Base-by-base conservation (phyloP, 2,888 invertebrate genomes). In the Drosophila nr. medialis region DNA sequence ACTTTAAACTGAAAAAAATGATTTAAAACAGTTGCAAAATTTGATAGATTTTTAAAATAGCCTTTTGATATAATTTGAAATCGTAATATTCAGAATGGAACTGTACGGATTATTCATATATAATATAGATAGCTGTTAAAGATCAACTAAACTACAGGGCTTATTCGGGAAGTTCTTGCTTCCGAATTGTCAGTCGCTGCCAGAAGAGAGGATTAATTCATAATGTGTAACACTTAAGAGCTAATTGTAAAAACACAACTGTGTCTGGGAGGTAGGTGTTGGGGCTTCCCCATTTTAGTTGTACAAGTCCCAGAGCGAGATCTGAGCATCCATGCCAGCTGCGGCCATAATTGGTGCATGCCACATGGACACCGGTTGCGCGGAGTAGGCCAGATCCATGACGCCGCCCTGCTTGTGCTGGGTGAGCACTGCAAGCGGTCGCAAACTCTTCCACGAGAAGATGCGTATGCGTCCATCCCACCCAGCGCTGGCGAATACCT, bases 241-340 rank as follows among this genome's bases (percentile, higher is more conserved):
- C 40, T 68, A 72, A n/a, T 30, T 66, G 67, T 8, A 13, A n/a
- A 11, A 34, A 40, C 24, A 58, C 24, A 40, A 42, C 15, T 38
- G 30, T 45, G 27, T 36, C n/a, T 3, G 30, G 38, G 45, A 29
- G 24, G 53, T 49, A 18, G 54, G 2, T 55, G 24, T 21, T 15
- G 0, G 13, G 13, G 32, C 1, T 53, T 15, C 21, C 11, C 11
- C 7, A 0, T 4, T 29, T 76, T 32, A 94, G 93, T 96, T 96
- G 91, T 96, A 97, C 85, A 97, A 94, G 93, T 96, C 95, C 97
- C 97, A 97, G 64, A 97, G 94, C 7, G 96, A 95, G 80, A 97
- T 95, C 88, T 95, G 95, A 77, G 96, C 96, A 92, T 97, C 97
- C 72, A 95, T 94, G 30, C 96, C 95, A 51, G 95, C 95, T 0